Conservation (phyloP, 2,113 vertebrate genomes). For the Cariama cristata region DNA sequence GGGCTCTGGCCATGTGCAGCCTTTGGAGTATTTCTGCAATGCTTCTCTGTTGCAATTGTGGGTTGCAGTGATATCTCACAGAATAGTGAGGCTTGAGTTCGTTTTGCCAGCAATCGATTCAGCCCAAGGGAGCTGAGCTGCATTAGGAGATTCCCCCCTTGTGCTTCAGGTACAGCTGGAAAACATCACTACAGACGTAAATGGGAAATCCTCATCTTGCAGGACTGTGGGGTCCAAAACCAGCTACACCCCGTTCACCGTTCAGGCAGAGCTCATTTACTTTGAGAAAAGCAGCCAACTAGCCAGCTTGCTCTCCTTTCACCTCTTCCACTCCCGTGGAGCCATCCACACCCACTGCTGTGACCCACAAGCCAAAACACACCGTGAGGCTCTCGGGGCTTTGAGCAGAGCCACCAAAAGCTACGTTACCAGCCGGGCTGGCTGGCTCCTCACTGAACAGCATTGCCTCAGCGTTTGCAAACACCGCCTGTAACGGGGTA, state of each 20-base stretch:
- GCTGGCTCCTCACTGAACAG: not conserved
- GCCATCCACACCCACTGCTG: not conserved
- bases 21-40: not conserved
- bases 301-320: not conserved
- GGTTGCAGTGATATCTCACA: not conserved
- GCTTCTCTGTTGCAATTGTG: fast-evolving
- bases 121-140: not conserved
- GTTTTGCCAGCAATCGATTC: fast-evolving
- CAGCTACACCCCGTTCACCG: fast-evolving
- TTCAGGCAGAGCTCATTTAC: not conserved
- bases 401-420: not conserved
- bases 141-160: not conserved
- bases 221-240: not conserved
- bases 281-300: not conserved
- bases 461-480: not conserved
- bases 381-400: not conserved
- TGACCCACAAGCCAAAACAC: not conserved
- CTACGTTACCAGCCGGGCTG: fast-evolving
- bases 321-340: not conserved
- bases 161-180: not conserved
- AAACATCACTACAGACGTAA: not conserved
- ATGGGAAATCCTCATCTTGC: not conserved
- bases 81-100: not conserved
- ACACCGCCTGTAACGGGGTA: not conserved
- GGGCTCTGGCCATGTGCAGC: not conserved